A percentile compares a stretch with the other conserved stretches of the same genome.
Conservation (phyloP, 2,797 vertebrate genomes). For the Myripristis murdjan region DNA sequence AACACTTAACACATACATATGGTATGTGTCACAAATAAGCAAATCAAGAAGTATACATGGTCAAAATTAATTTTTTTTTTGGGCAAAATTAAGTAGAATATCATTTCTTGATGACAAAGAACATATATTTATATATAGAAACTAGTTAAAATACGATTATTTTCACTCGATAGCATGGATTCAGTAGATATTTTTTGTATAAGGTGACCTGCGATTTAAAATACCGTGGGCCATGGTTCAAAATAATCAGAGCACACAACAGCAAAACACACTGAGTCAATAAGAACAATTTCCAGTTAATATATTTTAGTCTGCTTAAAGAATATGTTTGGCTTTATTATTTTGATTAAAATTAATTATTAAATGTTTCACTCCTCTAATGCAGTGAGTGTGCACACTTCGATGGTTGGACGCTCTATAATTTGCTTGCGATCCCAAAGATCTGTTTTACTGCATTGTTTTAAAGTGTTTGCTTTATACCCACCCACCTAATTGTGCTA, state of each 20-base stretch:
- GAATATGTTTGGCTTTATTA: background rate
- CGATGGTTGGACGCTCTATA: background rate
- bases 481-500: background rate
- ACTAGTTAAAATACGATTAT: slow-evolving; percentile 88
- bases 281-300: too few species aligned
- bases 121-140: slow-evolving; percentile 76
- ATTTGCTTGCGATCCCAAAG: background rate
- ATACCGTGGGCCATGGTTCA: background rate
- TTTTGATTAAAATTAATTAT: background rate
- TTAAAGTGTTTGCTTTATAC: background rate
- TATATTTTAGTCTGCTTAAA: background rate
- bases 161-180: slow-evolving; percentile 20
- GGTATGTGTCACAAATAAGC: too few species aligned
- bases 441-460: background rate
- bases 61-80: slow-evolving; percentile 33
- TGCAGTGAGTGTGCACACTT: background rate
- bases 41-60: slow-evolving; percentile 21
- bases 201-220: slow-evolving; percentile 1
- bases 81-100: slow-evolving; percentile 30
- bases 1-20: too few species aligned
- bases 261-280: background rate
- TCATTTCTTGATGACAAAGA: too few species aligned
- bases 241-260: background rate
- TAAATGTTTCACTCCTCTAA: slow-evolving; percentile 3
- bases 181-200: background rate